Evolutionary conservation across 2,888 invertebrate species (phyloP).

Genomic region (Sphaerophoria rueppellii): DNA sequence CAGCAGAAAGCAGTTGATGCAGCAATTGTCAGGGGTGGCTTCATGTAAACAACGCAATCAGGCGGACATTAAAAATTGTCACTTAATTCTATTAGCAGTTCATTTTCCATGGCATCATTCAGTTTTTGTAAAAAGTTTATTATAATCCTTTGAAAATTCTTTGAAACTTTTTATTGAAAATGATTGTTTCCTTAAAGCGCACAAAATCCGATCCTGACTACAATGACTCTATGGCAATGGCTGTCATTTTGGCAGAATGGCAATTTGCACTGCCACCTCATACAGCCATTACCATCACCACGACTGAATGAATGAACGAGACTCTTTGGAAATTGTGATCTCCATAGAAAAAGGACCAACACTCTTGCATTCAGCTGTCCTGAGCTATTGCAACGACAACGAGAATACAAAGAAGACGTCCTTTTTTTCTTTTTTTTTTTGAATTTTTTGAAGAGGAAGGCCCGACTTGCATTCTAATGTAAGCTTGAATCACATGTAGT

Average conservation of each 20-base stretch:
- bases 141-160: too few species aligned
- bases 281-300: conserved; percentile 60
- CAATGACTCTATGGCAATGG: neutral
- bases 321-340: conserved; percentile 38
- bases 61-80: too few species aligned
- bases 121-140: too few species aligned
- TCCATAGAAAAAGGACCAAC: conserved; percentile 50
- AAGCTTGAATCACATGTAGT: neutral
- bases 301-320: conserved; percentile 58
- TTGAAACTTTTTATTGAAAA: too few species aligned
- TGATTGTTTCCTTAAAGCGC: too few species aligned
- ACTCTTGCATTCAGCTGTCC: conserved; percentile 1
- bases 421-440: neutral
- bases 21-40: neutral
- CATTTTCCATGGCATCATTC: too few species aligned
- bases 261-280: conserved; percentile 44
- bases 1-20: conserved; percentile 33
- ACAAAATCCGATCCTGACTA: too few species aligned
- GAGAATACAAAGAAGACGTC: neutral
- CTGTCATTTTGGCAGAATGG: conserved; percentile 17
- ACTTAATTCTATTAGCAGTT: too few species aligned
- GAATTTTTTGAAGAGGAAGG: neutral
- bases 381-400: neutral
- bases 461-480: conserved; percentile 51
- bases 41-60: too few species aligned